Percentiles rank a stretch among this genome's conserved stretches.
phyloP scores from a whole-genome alignment of 2,888 invertebrate genomes.

The Agriopis aurantiaria region DNA sequence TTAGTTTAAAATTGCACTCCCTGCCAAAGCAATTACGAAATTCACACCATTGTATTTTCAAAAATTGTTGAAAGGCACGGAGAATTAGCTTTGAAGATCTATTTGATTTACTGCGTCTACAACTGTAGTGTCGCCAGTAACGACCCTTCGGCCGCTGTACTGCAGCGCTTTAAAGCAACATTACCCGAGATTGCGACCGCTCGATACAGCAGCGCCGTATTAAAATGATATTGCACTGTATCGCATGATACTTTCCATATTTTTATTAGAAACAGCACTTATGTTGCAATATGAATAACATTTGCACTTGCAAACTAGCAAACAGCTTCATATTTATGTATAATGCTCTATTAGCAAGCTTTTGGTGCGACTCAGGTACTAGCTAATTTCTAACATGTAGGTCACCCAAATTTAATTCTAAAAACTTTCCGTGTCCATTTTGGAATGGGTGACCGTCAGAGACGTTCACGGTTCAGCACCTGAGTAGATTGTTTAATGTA shows the following conservation, averaged over 20 bases:
- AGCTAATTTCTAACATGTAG: no score
- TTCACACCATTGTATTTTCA: no score
- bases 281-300: slow-evolving; percentile 2
- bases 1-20: no score
- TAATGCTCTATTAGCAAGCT: not conserved
- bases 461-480: no score
- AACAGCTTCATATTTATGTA: not conserved
- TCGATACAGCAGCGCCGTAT: slow-evolving; percentile 37
- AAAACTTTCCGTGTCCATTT: no score
- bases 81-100: not conserved
- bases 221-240: slow-evolving; percentile 37
- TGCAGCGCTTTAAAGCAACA: slow-evolving; percentile 48
- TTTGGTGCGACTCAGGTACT: not conserved
- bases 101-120: slow-evolving; percentile 8
- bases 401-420: no score
- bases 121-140: slow-evolving; percentile 6
- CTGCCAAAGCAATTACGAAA: no score
- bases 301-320: not conserved
- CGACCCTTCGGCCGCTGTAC: slow-evolving; percentile 11
- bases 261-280: slow-evolving; percentile 9
- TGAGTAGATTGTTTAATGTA: no score
- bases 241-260: slow-evolving; percentile 6
- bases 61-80: no score
- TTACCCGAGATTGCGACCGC: slow-evolving; percentile 46
- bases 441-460: no score